Evolutionary conservation across 2,888 invertebrate species (phyloP), one percentile per base, ranked within the genome.

Genomic region (Melanotus villosus): DNA sequence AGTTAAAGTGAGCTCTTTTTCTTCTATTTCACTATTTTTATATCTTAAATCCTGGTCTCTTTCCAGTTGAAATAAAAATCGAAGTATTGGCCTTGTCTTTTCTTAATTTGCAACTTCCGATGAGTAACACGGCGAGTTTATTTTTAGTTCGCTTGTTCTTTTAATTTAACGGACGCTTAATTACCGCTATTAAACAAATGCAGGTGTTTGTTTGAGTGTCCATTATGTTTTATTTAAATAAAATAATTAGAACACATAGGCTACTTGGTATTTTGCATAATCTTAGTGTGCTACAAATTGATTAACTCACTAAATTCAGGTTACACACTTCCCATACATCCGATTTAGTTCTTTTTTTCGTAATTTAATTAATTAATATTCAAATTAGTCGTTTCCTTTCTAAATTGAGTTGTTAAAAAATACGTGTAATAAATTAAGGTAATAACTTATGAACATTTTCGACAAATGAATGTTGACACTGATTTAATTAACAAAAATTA

Each of bases 251-350:
- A 1, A 21, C 19, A 16, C 26, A 1, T 7, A 26, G n/a, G 47
- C 47, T 47, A 47, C 47, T 26, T n/a, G 47, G 47, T 23, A 47
- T 47, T n/a, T 47, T 47, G 47, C 47, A 47, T 47, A 47, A 26
- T 26, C 12, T n/a, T 12, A 19, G 47, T 23, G 47, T 47, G 47
- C 14, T 47, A 47, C 23, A 47, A 47, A 47, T 47, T 47, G 47
- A 47, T 47, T 47, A 47, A 19, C 12, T 12, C 12, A 12, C n/a
- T 10, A 47, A 23, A 47, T 26, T 26, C n/a, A 47, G 47, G 47
- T 38, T 38, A 38, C 26, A 18, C 41, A 41, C 41, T 41, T 41
- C 41, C 41, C 41, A 47, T 47, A 12, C 47, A n/a, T 43, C 19
- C 2, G 6, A 9, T 47, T 47, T 47, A 12, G n/a, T 26, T 21